phyloP scores from a whole-genome alignment of 2,888 invertebrate species.

The Lordiphosa andalusiaca region DNA sequence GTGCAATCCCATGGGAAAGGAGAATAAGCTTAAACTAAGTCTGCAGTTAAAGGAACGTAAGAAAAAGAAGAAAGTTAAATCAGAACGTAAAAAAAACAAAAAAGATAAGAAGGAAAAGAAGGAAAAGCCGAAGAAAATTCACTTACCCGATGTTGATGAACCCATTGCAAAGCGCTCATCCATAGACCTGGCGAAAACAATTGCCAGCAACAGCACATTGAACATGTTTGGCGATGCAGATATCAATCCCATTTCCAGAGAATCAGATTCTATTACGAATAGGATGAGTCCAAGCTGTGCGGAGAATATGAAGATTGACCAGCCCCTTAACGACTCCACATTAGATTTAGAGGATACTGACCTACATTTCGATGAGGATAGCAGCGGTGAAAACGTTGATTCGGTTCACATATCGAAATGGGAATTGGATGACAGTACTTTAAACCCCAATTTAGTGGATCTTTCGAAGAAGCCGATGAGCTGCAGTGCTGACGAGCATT shows the following conservation, averaged over 20 bases:
- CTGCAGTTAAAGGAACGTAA: constrained; percentile 42
- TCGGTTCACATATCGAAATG: constrained; percentile 92
- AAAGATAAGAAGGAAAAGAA: constrained; percentile 70
- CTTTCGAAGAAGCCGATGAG: constrained; percentile 80
- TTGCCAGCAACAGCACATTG: constrained; percentile 19
- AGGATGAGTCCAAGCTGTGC: constrained; percentile 18
- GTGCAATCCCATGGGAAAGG: constrained; percentile 33
- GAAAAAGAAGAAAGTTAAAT: constrained; percentile 60
- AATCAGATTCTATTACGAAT: constrained; percentile 14
- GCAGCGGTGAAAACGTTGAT: constrained; percentile 57
- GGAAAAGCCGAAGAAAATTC: constrained; percentile 45
- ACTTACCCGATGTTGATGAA: constrained; percentile 32
- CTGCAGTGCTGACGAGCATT: constrained; percentile 79
- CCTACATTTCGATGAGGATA: constrained; percentile 18
- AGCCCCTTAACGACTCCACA: constrained; percentile 52
- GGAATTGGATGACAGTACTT: constrained; percentile 93
- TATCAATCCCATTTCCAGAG: constrained; percentile 1
- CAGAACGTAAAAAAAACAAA: constrained; percentile 64
- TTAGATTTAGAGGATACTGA: constrained; percentile 65
- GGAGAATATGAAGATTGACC: constrained; percentile 25
- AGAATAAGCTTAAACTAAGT: constrained; percentile 47
- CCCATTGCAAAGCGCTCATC: constrained; percentile 20
- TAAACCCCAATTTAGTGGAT: constrained; percentile 80
- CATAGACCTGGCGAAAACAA: constrained; percentile 14
- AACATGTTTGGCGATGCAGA: constrained; percentile 20